Evolutionary conservation across 2,888 invertebrate species (phyloP).

Genomic region (Drosophila phalerata): DNA sequence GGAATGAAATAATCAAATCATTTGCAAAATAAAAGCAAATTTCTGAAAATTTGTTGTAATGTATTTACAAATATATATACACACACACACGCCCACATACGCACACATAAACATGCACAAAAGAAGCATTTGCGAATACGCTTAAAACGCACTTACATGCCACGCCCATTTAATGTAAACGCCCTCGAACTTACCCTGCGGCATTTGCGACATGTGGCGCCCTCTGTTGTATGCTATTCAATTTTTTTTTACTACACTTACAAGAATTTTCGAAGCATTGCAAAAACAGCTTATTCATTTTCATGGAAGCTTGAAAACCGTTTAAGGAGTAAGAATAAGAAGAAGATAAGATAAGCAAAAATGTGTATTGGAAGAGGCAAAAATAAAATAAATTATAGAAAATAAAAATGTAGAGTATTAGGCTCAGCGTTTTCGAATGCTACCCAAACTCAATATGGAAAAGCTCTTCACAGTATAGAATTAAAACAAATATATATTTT

Average conservation of each 20-base stretch:
- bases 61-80: conserved; percentile 40
- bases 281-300: conserved; percentile 16
- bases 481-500: no score
- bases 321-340: neutral
- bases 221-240: conserved; percentile 48
- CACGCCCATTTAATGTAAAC: conserved; percentile 69
- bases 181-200: conserved; percentile 44
- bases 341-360: neutral
- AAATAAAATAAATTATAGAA: no score
- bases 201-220: conserved; percentile 60
- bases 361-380: neutral
- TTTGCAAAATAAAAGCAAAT: conserved; percentile 75
- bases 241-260: conserved; percentile 23
- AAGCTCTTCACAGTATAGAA: neutral
- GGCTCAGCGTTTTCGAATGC: neutral
- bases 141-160: conserved; percentile 24
- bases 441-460: neutral
- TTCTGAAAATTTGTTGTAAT: conserved; percentile 68
- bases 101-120: neutral
- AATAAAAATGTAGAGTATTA: no score
- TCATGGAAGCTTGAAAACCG: neutral
- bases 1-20: conserved; percentile 73
- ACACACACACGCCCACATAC: conserved; percentile 10
- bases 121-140: conserved; percentile 22
- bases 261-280: conserved; percentile 14